Evolutionary conservation across 2,797 vertebrate genomes (phyloP).

Genomic region (Sus cebifrons): DNA sequence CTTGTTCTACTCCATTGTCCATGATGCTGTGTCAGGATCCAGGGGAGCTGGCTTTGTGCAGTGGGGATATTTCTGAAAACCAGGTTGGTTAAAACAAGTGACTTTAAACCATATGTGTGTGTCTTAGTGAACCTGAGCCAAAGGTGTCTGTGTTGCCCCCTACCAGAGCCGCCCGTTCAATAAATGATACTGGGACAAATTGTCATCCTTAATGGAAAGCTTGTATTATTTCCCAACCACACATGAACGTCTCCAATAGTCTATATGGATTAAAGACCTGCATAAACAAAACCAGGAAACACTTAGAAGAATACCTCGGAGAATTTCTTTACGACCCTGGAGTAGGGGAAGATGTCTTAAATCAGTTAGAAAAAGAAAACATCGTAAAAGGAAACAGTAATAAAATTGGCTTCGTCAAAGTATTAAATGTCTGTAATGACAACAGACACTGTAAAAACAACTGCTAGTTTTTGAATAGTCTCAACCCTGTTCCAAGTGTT

Average conservation of each 20-base stretch:
- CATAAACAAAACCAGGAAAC: not conserved
- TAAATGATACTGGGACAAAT: not conserved
- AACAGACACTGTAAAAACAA: not conserved
- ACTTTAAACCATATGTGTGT: not conserved
- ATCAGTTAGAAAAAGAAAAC: not conserved
- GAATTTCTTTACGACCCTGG: not conserved
- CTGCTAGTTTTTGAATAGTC: not conserved
- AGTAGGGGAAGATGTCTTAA: not conserved
- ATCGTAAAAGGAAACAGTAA: not conserved
- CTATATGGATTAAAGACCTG: not conserved
- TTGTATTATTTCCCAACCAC: not conserved
- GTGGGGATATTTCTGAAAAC: not conserved
- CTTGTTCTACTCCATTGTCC: not conserved
- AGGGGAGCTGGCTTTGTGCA: not conserved
- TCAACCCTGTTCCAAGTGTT: not conserved
- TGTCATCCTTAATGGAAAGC: not conserved
- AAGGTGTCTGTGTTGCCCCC: not conserved
- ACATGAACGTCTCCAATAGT: not conserved
- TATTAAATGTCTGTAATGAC: not conserved
- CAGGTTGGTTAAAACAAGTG: not conserved
- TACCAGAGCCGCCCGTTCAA: not conserved
- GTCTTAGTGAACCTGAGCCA: not conserved
- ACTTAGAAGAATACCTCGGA: not conserved
- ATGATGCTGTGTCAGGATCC: not conserved
- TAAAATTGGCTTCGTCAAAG: not conserved